These are phyloP conservation scores for sheep (Ovis aries) DNA, from an alignment of 2,113 vertebrate genomes.

Conservation along the genomic window DNA sequence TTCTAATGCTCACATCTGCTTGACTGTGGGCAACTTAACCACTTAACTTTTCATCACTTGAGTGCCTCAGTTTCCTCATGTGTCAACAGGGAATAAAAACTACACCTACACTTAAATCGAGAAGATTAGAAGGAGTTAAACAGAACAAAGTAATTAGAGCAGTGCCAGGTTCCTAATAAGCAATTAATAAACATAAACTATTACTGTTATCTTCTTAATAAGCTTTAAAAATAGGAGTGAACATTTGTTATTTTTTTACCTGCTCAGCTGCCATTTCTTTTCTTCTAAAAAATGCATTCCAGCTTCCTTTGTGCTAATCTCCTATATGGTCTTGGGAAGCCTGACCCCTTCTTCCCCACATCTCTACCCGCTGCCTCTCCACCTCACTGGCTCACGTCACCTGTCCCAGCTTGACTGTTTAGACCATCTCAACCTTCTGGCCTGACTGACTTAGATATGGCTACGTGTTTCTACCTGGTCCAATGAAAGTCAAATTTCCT, in stretches of 20 bases:
- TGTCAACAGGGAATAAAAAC: conserved; percentile 7
- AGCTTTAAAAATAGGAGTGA: not conserved
- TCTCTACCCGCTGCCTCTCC: not conserved
- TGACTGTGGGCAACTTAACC: not conserved
- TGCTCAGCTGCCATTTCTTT: conserved; percentile 15
- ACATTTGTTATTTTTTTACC: conserved; percentile 18
- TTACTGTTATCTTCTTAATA: conserved; percentile 38
- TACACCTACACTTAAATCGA: not conserved
- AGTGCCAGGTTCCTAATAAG: not conserved
- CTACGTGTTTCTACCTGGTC: not conserved
- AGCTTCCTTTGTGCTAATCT: not conserved
- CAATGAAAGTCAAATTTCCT: not conserved
- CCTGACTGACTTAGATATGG: not conserved
- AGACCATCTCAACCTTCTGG: not conserved
- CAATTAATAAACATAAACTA: conserved; percentile 37
- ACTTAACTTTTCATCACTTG: not conserved
- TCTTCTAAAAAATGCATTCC: not conserved
- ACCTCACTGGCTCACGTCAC: not conserved
- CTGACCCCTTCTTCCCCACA: not conserved
- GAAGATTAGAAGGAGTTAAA: conserved; percentile 34
- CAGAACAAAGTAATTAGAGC: not conserved
- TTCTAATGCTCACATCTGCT: not conserved
- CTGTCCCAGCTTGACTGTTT: not conserved
- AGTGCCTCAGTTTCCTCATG: not conserved
- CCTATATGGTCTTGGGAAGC: not conserved